Percentiles rank a stretch among this genome's conserved stretches.
Evolutionary conservation across 2,888 invertebrate genomes (phyloP).

Genomic region (Synergus gifuensis): DNA sequence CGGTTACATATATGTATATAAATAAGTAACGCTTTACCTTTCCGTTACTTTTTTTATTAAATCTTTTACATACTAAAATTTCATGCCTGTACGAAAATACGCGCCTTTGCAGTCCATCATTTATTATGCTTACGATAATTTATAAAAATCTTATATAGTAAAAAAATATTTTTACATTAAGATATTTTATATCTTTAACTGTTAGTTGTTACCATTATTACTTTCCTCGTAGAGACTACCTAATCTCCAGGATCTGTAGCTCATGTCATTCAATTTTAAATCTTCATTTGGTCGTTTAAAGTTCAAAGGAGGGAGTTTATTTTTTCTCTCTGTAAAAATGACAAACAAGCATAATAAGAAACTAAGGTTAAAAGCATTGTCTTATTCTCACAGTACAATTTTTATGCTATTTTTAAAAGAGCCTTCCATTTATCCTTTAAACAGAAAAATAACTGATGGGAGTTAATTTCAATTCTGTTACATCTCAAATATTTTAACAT

Average conservation of each 20-base stretch:
- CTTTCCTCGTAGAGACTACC: slow-evolving; percentile 74
- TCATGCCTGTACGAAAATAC: no score
- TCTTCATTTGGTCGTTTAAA: slow-evolving; percentile 64
- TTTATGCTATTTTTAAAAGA: neutral
- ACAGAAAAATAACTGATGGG: neutral
- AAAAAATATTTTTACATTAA: no score
- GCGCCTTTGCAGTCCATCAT: no score
- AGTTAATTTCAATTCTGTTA: no score
- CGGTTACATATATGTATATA: neutral
- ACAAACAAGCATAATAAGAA: neutral
- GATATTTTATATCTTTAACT: no score
- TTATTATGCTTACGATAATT: no score
- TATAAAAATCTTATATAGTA: no score
- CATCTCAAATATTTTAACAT: no score
- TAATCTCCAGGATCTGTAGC: slow-evolving; percentile 75
- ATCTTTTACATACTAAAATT: no score
- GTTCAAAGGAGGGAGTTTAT: slow-evolving; percentile 48
- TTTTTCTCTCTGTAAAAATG: slow-evolving; percentile 51
- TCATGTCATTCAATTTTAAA: slow-evolving; percentile 71
- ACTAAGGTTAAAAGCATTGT: neutral
- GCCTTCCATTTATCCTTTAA: neutral
- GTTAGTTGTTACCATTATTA: slow-evolving; percentile 59
- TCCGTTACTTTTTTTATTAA: no score
- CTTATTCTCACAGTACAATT: neutral
- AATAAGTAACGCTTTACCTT: no score